A percentile compares a stretch with the other conserved stretches of the same genome.
Conservation (phyloP, 1,140 invertebrate genomes). For the Dysdera silvatica region DNA sequence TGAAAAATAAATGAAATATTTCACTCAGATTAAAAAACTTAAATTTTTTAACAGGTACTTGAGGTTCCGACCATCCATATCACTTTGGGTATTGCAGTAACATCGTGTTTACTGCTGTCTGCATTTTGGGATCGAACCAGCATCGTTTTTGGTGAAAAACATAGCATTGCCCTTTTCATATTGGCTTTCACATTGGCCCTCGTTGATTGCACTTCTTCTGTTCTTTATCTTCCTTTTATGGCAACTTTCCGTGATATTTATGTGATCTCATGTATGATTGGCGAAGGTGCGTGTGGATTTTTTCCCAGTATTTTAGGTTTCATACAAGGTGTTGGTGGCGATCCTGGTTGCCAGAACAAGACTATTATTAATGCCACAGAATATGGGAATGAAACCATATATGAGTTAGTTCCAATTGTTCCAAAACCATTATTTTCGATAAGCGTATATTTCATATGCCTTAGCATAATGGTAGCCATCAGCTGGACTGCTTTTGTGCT, state of each 20-base stretch:
- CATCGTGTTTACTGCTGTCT: constrained; percentile 59
- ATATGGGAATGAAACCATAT: no score
- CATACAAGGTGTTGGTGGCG: constrained; percentile 50
- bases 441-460: constrained; percentile 60
- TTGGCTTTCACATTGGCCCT: constrained; percentile 70
- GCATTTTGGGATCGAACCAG: constrained; percentile 65
- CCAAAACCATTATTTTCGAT: constrained; percentile 39
- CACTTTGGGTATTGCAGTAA: constrained; percentile 56
- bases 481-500: constrained; percentile 47
- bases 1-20: no score
- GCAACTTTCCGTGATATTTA: constrained; percentile 64
- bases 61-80: constrained; percentile 59
- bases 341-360: constrained; percentile 48
- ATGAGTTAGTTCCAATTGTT: no score
- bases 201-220: constrained; percentile 85
- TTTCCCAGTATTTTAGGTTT: constrained; percentile 73
- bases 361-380: no score
- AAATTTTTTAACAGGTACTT: background rate
- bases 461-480: constrained; percentile 48
- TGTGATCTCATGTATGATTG: constrained; percentile 57
- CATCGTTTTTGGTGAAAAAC: constrained; percentile 50
- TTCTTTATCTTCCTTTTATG: constrained; percentile 83
- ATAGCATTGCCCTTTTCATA: constrained; percentile 62
- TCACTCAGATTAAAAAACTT: no score
- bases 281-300: constrained; percentile 77